Evolutionary conservation across 2,888 invertebrate species (phyloP), one percentile per base, ranked within the genome.

Genomic region (Hesperia comma): DNA sequence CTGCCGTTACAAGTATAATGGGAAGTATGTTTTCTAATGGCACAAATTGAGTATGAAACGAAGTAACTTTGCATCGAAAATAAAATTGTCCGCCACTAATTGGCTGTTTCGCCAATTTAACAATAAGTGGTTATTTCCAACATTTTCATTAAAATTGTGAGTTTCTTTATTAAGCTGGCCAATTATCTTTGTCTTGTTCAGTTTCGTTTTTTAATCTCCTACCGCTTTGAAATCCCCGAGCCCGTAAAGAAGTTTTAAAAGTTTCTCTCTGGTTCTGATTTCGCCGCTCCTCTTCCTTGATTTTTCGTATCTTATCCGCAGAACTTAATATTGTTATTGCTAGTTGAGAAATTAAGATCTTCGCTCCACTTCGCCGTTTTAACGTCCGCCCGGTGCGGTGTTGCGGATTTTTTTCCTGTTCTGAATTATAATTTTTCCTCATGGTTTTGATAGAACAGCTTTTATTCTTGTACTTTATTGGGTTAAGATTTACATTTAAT

Each of bases 311-410:
- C 67, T 66, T 33, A 54, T 55, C 53, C 61, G 33, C 40, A 61
- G 67, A 61, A 67, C 61, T 61, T 67, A 67, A 67, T 67, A 49
- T 67, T 67, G 55, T 67, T 67, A 67, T 67, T 61, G 67, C 49
- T 67, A 67, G 67, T 67, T 61, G 55, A 46, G 60, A 67, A 67
- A 67, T 67, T 67, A 61, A 49, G 40, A 61, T 61, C 55, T 61
- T 26, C n/a, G 61, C 46, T 67, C 61, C 26, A 46, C 67, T 61
- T 26, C 6, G 60, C 49, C 17, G 61, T 37, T 55, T 46, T 43
- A 19, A 14, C 17, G 40, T 26, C 21, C 21, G 19, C 49, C 4
- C 49, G 19, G 49, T 26, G 26, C 12, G 37, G 37, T 26, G 14
- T 51, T 26, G 51, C 14, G 1, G 15, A 61, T 17, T 54, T 61